Conservation (phyloP, 2,797 vertebrate species). For the Propithecus perrieri region DNA sequence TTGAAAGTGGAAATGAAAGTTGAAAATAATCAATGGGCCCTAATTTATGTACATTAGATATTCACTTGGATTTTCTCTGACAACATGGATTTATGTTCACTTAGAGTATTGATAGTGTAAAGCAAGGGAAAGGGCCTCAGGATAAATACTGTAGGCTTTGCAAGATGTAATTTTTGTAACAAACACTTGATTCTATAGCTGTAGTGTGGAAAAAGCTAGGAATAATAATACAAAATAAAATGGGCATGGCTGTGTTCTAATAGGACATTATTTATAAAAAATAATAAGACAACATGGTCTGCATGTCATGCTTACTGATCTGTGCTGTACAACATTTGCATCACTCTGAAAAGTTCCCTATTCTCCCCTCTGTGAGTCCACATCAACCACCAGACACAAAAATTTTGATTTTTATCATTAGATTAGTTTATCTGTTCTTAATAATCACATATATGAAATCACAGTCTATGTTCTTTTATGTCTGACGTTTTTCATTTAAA, state of each 20-base stretch:
- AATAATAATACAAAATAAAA: neutral
- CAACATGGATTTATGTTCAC: neutral
- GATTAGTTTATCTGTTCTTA: neutral
- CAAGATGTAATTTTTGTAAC: neutral
- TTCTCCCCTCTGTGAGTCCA: neutral
- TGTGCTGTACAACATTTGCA: neutral
- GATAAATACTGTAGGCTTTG: neutral
- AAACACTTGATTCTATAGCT: neutral
- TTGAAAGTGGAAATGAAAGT: neutral
- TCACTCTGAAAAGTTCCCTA: neutral
- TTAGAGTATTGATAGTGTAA: neutral
- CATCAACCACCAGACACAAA: neutral
- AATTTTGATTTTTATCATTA: neutral
- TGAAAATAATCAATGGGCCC: neutral
- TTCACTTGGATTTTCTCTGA: too few species aligned
- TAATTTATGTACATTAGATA: neutral
- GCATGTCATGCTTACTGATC: neutral
- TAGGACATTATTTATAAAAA: too few species aligned
- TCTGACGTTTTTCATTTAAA: neutral
- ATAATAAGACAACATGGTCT: neutral
- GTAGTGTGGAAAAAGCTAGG: neutral
- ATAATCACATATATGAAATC: neutral
- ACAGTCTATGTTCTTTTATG: neutral
- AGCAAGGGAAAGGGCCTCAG: neutral
- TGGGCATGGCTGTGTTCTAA: neutral